phyloP scores from a whole-genome alignment of 2,888 invertebrate species.

The Lucinisca nassula region DNA sequence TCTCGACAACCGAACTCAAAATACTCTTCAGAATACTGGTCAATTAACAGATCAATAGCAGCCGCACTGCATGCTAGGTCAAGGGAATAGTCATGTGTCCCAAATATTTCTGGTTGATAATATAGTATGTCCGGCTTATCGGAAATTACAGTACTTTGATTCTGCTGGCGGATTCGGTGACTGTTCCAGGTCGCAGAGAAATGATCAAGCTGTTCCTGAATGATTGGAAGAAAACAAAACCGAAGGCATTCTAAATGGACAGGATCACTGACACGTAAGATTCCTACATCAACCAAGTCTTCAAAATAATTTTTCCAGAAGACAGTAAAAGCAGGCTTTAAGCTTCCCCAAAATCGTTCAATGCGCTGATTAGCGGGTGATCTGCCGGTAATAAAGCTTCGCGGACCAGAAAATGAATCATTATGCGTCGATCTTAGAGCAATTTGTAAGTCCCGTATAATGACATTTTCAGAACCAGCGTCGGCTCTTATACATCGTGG shows the following conservation, averaged over 20 bases:
- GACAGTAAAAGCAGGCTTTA: no score
- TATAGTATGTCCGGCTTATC: constrained; percentile 24
- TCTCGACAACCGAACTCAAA: no score
- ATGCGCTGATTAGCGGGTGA: no score
- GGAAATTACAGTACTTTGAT: background rate
- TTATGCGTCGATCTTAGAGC: background rate
- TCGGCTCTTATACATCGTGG: background rate
- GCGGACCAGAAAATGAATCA: background rate
- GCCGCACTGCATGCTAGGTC: no score
- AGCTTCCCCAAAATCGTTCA: no score
- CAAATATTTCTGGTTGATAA: constrained; percentile 18
- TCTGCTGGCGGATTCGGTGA: constrained; percentile 3
- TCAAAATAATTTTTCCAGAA: no score
- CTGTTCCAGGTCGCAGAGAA: constrained; percentile 1
- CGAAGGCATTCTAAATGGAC: constrained; percentile 23
- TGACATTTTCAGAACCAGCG: background rate
- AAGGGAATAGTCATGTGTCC: constrained; percentile 3
- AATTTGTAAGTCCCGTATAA: background rate
- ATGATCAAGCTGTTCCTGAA: constrained; percentile 28
- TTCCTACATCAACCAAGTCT: no score
- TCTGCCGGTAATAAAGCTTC: no score
- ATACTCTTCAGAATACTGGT: no score
- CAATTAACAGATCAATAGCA: no score
- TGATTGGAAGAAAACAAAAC: constrained; percentile 28
- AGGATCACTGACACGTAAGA: no score